Conservation (phyloP, 1,140 invertebrate species). For the Macrobrachium nipponense region DNA sequence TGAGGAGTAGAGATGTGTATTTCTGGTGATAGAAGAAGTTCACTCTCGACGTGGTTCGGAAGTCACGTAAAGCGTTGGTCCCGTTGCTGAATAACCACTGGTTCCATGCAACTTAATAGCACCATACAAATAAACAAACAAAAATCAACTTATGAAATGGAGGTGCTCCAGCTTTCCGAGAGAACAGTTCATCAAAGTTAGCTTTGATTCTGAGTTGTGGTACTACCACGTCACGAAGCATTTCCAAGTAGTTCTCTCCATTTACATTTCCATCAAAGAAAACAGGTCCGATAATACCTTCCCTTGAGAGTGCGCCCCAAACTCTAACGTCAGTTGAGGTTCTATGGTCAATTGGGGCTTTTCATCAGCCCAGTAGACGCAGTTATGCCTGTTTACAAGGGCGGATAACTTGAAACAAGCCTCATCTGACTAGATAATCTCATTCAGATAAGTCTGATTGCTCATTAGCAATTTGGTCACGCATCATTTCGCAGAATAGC, state of each 20-base stretch:
- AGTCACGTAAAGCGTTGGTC: too few relatives aligned
- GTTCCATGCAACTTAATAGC: too few relatives aligned
- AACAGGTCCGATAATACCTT: neutral
- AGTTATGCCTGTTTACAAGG: constrained; percentile 4
- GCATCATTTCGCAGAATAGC: neutral
- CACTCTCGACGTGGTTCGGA: too few relatives aligned
- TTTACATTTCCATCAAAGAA: neutral
- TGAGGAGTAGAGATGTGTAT: too few relatives aligned
- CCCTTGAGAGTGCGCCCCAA: neutral
- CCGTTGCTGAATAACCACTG: too few relatives aligned
- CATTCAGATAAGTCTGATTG: neutral
- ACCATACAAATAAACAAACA: too few relatives aligned
- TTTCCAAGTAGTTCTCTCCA: neutral
- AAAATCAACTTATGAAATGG: neutral
- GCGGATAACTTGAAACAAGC: constrained; percentile 7
- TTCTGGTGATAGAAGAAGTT: too few relatives aligned
- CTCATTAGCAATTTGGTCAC: neutral
- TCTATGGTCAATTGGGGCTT: neutral
- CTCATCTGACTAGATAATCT: constrained; percentile 1
- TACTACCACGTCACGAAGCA: neutral
- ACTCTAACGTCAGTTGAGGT: neutral
- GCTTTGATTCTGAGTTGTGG: neutral
- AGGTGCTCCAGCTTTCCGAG: neutral
- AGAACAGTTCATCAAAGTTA: constrained; percentile 1
- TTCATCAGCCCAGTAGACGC: neutral